phyloP scores from a whole-genome alignment of 2,797 vertebrate genomes.

The Ceyx erithaca region DNA sequence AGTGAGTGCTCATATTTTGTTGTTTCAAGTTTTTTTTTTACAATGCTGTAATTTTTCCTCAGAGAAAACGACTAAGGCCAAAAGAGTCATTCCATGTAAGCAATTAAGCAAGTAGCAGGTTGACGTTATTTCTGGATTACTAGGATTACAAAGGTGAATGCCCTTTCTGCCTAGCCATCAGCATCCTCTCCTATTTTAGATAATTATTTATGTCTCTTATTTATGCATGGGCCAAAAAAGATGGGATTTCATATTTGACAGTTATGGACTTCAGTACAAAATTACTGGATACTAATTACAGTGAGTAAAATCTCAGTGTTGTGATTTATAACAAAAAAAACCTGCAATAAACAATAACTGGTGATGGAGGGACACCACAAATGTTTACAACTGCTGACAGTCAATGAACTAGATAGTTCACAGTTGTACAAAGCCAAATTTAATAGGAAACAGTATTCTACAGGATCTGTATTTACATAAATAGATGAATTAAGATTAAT shows the following conservation, averaged over 20 bases:
- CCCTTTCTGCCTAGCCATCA: neutral
- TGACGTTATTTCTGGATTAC: neutral
- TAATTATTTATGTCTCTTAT: neutral
- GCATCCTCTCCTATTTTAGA: neutral
- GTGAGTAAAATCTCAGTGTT: neutral
- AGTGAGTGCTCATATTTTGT: neutral
- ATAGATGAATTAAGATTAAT: constrained; percentile 4
- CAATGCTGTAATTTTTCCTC: neutral
- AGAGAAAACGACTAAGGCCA: neutral
- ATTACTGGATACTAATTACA: neutral
- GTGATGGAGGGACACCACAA: neutral
- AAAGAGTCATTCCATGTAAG: neutral
- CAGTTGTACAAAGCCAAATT: neutral
- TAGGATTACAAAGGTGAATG: neutral
- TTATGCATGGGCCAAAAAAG: neutral
- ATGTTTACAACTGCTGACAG: neutral
- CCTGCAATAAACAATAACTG: neutral
- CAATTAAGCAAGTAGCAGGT: neutral
- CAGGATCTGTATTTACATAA: neutral
- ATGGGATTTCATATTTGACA: neutral
- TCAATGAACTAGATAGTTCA: neutral
- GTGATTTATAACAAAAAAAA: neutral
- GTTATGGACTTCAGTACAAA: neutral
- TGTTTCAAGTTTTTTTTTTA: neutral
- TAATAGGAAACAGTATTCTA: neutral